Conservation (phyloP, 2,797 vertebrate genomes). For the Melanotaenia maccullochi region DNA sequence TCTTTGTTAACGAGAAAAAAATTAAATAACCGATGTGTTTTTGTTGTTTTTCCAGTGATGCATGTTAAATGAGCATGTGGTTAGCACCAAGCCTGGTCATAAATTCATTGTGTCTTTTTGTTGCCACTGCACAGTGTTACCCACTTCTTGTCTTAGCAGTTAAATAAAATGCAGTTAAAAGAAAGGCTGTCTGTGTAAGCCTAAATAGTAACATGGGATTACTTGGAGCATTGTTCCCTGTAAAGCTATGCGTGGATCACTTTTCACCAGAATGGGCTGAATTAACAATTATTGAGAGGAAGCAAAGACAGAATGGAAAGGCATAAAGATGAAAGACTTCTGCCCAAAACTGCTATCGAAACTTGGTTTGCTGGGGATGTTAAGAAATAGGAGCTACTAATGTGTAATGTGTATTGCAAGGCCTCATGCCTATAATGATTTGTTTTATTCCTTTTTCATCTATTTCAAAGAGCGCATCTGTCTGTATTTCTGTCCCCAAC, state of each 20-base stretch:
- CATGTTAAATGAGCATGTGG: not conserved
- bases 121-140: no score
- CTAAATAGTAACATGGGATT: not conserved
- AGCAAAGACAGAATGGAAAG: not conserved
- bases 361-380: not conserved
- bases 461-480: slow-evolving; percentile 29
- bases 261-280: not conserved
- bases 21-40: not conserved
- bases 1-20: not conserved
- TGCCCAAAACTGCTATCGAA: not conserved
- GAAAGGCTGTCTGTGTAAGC: not conserved
- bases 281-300: not conserved
- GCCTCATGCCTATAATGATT: not conserved
- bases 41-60: not conserved
- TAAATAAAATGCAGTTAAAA: not conserved
- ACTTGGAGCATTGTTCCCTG: not conserved
- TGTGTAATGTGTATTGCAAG: not conserved
- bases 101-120: no score
- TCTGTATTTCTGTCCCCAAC: slow-evolving; percentile 4
- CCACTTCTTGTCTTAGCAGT: no score
- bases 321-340: not conserved
- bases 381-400: not conserved
- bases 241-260: not conserved
- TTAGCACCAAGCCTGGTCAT: not conserved
- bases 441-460: not conserved